Evolutionary conservation across 2,113 vertebrate species (phyloP).

Genomic region (Xiphophorus maculatus): DNA sequence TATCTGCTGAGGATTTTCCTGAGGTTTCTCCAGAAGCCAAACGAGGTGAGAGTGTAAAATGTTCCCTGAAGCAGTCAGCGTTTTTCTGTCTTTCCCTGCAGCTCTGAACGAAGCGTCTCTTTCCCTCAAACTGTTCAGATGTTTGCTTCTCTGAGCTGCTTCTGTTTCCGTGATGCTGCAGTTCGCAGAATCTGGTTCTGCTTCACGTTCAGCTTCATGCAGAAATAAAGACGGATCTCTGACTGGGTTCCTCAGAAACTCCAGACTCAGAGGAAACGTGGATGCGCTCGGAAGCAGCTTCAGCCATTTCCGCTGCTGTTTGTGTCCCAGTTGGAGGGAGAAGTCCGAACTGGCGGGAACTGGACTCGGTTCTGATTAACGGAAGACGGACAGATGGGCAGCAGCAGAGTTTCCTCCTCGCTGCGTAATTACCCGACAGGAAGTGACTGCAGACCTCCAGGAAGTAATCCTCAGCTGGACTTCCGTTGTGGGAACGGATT

Average conservation of each 20-base stretch:
- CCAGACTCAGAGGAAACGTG: not conserved
- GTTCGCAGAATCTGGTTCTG: not conserved
- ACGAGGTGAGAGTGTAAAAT: not conserved
- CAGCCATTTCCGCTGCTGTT: not conserved
- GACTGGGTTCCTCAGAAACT: not conserved
- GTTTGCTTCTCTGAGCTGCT: slow-evolving; percentile 11
- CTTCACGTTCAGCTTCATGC: not conserved
- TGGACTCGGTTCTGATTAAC: slow-evolving; percentile 7
- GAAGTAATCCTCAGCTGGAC: too few species aligned
- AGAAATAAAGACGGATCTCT: not conserved
- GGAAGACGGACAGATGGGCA: too few species aligned
- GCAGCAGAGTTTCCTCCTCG: slow-evolving; percentile 9
- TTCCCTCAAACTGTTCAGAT: not conserved
- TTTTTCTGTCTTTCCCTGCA: slow-evolving; percentile 8
- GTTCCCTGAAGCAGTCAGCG: not conserved
- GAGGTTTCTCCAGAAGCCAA: not conserved
- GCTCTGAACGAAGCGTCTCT: not conserved
- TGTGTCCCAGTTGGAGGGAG: not conserved
- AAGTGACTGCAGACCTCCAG: not conserved
- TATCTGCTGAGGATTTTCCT: too few species aligned
- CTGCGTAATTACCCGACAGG: slow-evolving; percentile 23
- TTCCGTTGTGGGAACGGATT: too few species aligned
- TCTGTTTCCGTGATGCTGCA: too few species aligned
- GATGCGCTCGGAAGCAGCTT: not conserved
- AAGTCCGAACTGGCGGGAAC: not conserved